These are phyloP conservation scores for Cherax destructor DNA, from an alignment of 1,140 invertebrate genomes.

Conservation along the genomic window DNA sequence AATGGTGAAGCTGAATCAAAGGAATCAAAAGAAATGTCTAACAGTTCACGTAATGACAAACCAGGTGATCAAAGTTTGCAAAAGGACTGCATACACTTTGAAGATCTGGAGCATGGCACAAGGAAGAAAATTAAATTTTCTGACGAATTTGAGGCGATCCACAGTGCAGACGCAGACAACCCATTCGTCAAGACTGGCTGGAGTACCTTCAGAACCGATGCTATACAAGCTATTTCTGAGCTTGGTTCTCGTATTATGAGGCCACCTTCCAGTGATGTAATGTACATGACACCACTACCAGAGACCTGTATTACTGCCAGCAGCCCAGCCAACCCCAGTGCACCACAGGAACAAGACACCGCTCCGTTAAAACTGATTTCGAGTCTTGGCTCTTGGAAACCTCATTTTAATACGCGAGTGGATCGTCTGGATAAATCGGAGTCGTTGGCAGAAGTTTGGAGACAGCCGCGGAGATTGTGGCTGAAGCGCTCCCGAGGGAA, in stretches of 20 bases:
- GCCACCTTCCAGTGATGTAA: conserved; percentile 12
- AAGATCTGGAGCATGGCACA: background rate
- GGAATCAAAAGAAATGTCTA: background rate
- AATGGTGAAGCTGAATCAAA: background rate
- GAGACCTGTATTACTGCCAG: background rate
- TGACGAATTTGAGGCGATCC: background rate
- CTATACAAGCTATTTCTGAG: background rate
- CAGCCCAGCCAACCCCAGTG: background rate
- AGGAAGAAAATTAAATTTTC: background rate
- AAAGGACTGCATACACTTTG: background rate
- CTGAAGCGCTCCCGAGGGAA: background rate
- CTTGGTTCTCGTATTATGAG: background rate
- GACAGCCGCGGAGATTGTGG: background rate
- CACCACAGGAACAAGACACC: background rate
- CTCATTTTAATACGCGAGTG: background rate
- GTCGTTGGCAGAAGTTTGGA: background rate
- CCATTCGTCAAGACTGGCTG: conserved; percentile 15
- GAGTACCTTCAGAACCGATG: conserved; percentile 31
- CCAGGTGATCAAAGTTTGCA: background rate
- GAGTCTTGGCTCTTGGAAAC: background rate
- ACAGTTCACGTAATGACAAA: background rate
- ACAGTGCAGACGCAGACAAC: background rate
- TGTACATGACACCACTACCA: conserved; percentile 16
- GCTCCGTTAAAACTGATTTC: background rate
- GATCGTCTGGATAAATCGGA: background rate